These are phyloP conservation scores for Trachymyrmex septentrionalis DNA, from an alignment of 1,140 invertebrate species.

Conservation along the genomic window DNA sequence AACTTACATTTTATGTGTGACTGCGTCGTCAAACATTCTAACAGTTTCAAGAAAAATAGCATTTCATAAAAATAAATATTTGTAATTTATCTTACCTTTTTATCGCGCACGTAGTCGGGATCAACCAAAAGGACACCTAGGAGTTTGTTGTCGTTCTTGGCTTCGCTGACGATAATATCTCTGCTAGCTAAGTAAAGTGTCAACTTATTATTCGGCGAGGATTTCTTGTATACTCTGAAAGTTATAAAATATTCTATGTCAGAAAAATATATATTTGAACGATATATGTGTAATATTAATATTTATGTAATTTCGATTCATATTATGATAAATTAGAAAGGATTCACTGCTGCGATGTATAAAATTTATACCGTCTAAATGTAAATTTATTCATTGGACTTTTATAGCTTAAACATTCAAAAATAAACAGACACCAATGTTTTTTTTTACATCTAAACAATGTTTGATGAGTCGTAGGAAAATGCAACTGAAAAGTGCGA, in stretches of 20 bases:
- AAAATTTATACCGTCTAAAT: neutral
- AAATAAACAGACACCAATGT: neutral
- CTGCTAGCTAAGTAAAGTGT: conserved; percentile 93
- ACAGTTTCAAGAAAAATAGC: neutral
- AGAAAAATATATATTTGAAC: neutral
- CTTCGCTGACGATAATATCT: conserved; percentile 92
- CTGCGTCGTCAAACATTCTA: neutral
- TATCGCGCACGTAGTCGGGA: conserved; percentile 91
- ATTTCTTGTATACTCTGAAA: conserved; percentile 89
- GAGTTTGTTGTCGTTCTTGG: conserved; percentile 91
- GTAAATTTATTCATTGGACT: conserved; percentile 21
- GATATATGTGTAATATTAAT: neutral
- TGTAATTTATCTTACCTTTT: conserved; percentile 87
- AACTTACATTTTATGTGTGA: neutral
- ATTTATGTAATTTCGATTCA: neutral
- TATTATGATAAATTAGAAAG: neutral
- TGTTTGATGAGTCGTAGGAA: neutral
- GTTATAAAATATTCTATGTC: conserved; percentile 19
- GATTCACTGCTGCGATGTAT: neutral
- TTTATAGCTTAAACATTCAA: neutral
- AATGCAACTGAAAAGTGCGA: neutral
- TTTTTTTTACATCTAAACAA: neutral
- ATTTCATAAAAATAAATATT: conserved; percentile 14
- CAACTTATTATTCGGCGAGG: conserved; percentile 93
- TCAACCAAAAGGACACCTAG: conserved; percentile 94